These are phyloP conservation scores for Mirounga angustirostris DNA, from an alignment of 2,113 vertebrate species.

Conservation along the genomic window DNA sequence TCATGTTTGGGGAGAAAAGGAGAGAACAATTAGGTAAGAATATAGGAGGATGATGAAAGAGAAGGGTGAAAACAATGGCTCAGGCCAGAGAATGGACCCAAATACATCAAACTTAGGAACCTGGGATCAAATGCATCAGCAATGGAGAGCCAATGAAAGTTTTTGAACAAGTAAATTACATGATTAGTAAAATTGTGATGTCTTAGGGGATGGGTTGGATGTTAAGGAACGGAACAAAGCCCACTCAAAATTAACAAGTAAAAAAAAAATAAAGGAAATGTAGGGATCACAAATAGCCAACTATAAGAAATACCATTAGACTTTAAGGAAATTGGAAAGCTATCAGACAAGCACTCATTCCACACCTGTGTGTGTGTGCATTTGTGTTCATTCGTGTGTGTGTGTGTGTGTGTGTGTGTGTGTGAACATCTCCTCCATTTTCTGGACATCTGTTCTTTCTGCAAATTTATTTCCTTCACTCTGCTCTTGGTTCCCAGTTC, in stretches of 20 bases:
- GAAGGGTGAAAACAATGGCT: neutral
- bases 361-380: neutral
- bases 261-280: neutral
- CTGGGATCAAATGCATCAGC: neutral
- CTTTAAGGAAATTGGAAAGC: neutral
- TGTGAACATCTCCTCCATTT: neutral
- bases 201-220: neutral
- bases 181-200: neutral
- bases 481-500: neutral
- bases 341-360: neutral
- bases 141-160: neutral
- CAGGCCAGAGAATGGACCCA: neutral
- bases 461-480: neutral
- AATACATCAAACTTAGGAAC: neutral
- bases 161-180: neutral
- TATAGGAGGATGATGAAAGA: neutral
- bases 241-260: slow-evolving; percentile 7
- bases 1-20: neutral
- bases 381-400: too few relatives aligned
- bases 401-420: neutral
- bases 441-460: neutral
- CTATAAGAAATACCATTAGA: neutral
- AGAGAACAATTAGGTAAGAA: neutral
- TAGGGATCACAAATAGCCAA: neutral
- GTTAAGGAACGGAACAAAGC: neutral